phyloP scores from a whole-genome alignment of 2,113 vertebrate genomes.

The Psophia crepitans region DNA sequence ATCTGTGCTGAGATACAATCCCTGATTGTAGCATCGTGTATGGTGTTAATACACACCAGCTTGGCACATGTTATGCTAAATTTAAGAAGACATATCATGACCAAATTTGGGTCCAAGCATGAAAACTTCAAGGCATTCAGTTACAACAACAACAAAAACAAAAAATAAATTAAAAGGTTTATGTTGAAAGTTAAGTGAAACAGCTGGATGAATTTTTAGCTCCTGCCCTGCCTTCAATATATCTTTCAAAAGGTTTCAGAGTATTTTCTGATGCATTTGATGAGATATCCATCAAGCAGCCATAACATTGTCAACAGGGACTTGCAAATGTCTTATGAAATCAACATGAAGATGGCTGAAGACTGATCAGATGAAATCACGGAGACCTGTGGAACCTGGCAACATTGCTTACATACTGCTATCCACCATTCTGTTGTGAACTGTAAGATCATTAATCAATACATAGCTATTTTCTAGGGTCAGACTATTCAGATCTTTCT shows the following conservation, averaged over 20 bases:
- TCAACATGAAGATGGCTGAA: background rate
- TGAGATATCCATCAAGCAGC: background rate
- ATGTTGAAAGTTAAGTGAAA: background rate
- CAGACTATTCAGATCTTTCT: background rate
- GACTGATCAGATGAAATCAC: conserved; percentile 3
- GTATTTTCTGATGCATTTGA: background rate
- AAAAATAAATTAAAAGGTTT: background rate
- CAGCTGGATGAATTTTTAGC: background rate
- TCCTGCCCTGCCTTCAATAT: background rate
- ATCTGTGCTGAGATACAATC: background rate
- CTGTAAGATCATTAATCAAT: conserved; percentile 33
- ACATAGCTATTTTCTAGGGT: conserved; percentile 8
- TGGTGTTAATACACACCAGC: background rate
- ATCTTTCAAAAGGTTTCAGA: background rate
- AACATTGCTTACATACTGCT: background rate
- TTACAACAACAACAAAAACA: background rate
- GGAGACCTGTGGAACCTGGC: background rate
- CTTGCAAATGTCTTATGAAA: background rate
- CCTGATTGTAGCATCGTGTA: background rate
- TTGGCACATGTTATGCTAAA: background rate
- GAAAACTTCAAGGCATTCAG: background rate
- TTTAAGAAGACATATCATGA: background rate
- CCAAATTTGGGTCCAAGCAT: background rate
- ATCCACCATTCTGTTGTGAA: background rate
- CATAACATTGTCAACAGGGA: background rate